A percentile compares a stretch with the other conserved stretches of the same genome.
These are phyloP conservation scores for Agriotes lineatus DNA, from an alignment of 2,888 invertebrate genomes.

Conservation along the genomic window DNA sequence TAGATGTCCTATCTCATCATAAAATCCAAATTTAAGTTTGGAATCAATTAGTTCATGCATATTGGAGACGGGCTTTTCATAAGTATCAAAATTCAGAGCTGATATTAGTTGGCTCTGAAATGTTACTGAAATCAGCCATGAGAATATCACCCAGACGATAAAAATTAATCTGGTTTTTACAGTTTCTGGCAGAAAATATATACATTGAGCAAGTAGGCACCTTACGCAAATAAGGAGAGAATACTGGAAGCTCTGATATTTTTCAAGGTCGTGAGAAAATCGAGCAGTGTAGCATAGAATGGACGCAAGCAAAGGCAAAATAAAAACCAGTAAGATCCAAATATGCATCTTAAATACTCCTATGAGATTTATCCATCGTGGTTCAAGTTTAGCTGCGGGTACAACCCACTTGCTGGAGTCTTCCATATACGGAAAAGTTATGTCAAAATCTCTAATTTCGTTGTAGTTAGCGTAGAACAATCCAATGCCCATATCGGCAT, in stretches of 20 bases:
- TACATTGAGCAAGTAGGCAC: background rate
- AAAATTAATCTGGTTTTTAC: background rate
- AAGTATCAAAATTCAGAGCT: constrained; percentile 8
- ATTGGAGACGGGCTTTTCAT: constrained; percentile 6
- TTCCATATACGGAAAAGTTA: background rate
- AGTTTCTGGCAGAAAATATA: background rate
- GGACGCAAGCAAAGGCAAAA: background rate
- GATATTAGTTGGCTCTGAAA: constrained; percentile 7
- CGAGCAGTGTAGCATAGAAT: background rate
- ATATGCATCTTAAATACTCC: background rate
- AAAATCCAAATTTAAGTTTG: constrained; percentile 6
- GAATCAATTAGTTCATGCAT: constrained; percentile 4
- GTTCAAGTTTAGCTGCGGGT: background rate
- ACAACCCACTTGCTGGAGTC: background rate
- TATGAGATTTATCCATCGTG: background rate
- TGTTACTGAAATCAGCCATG: background rate
- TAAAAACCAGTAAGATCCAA: background rate
- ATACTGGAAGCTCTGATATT: background rate
- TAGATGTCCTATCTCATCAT: background rate
- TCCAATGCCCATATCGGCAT: background rate
- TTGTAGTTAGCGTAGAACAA: background rate
- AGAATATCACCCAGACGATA: background rate
- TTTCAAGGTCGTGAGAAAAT: background rate
- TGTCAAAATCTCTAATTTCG: background rate
- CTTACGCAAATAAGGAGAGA: background rate